Evolutionary conservation across 2,888 invertebrate species (phyloP).

Genomic region (Phania funesta): DNA sequence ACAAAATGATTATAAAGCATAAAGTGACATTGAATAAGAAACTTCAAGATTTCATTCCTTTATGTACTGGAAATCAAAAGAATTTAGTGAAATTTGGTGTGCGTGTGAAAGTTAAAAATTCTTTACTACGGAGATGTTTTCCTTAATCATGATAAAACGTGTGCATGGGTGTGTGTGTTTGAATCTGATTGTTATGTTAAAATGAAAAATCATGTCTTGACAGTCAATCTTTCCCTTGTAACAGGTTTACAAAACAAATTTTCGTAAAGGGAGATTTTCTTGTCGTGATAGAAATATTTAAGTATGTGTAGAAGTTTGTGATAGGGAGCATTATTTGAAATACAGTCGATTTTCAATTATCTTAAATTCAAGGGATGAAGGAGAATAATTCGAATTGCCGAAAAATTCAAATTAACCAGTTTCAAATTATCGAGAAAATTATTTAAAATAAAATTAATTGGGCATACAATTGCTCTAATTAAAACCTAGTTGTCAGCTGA

Average conservation of each 20-base stretch:
- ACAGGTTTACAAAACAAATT: background rate
- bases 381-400: too few species aligned
- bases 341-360: too few species aligned
- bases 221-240: conserved; percentile 33
- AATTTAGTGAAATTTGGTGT: background rate
- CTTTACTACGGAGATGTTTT: background rate
- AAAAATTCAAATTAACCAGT: too few species aligned
- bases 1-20: background rate
- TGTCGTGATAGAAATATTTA: too few species aligned
- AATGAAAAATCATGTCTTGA: conserved; percentile 58
- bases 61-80: background rate
- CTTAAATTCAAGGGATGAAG: too few species aligned
- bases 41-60: background rate
- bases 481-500: too few species aligned
- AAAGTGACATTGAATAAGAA: background rate
- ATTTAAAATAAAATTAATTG: too few species aligned
- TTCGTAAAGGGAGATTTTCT: too few species aligned
- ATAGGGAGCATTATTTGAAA: too few species aligned
- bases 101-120: conserved; percentile 4
- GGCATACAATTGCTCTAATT: too few species aligned
- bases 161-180: background rate
- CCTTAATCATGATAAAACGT: background rate
- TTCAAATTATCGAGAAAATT: too few species aligned
- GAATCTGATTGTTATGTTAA: conserved; percentile 32
- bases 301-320: too few species aligned